Conservation (phyloP, 2,888 invertebrate genomes). For the Athalia circularis region DNA sequence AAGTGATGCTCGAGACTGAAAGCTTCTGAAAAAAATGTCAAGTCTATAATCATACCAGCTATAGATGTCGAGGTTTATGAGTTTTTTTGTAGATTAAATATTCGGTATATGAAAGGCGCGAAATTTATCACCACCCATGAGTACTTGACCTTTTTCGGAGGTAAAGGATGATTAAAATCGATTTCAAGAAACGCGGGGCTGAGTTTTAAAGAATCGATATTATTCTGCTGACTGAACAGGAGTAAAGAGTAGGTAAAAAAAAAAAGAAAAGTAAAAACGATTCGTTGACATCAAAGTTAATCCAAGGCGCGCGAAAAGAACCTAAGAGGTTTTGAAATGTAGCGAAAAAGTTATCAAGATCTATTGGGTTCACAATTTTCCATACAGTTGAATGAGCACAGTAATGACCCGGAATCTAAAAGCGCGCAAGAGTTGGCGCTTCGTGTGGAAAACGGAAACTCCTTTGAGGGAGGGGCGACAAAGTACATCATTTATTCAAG, state of each 20-base stretch:
- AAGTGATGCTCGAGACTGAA: background rate
- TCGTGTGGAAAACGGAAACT: conserved; percentile 34
- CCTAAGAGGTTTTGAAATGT: conserved; percentile 40
- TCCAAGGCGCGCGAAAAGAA: conserved; percentile 25
- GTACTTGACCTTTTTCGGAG: no score
- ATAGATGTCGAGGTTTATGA: no score
- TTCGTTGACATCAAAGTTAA: conserved; percentile 42
- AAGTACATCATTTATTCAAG: conserved; percentile 42
- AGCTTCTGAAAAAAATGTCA: background rate
- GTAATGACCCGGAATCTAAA: conserved; percentile 43
- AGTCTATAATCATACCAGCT: background rate
- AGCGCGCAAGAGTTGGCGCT: conserved; percentile 34
- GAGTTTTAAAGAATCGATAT: conserved; percentile 26
- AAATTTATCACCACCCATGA: no score
- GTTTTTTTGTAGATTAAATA: background rate
- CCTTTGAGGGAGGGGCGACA: conserved; percentile 33
- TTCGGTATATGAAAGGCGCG: background rate
- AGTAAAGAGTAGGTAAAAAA: conserved; percentile 31
- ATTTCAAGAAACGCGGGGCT: background rate
- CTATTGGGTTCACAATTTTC: conserved; percentile 38
- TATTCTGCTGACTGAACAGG: conserved; percentile 31
- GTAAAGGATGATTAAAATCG: conserved; percentile 5
- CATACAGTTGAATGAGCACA: conserved; percentile 39
- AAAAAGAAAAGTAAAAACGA: conserved; percentile 13
- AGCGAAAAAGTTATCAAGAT: conserved; percentile 42